Evolutionary conservation across 2,113 vertebrate species (phyloP), one percentile per base, ranked within the genome.

Genomic region (Scolopax mira): DNA sequence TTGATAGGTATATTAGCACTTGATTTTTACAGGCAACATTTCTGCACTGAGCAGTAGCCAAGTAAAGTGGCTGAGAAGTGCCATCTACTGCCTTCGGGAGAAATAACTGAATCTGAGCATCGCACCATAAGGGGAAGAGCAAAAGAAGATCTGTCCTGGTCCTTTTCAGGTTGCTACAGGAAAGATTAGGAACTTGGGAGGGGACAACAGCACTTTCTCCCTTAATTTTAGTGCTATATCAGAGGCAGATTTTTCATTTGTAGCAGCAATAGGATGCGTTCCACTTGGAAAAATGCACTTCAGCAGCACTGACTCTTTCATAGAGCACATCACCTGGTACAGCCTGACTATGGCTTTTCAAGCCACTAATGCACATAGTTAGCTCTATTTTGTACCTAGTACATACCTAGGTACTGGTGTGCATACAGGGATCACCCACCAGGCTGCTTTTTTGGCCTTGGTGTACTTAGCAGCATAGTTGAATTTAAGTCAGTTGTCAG

Each of bases 71-170:
- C 86, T 96, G 73, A 95, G 94, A 93, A 91, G 69, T 95, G 95
- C 96, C 97, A 97, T 80, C 97, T 97, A 78, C 90, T 97, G 97
- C 89, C 77, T 90, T 37, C 0, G 2, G 24, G 49, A 58, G 60
- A 89, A 94, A 96, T 33, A 73, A 64, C 52, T 64, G 44, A 28
- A 65, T 31, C 31, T 70, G 41, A 61, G 24, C n/a, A 31, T 18
- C 0, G 2, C 25, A 62, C 22, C 11, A 2, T 18, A 22, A 30
- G 42, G 44, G n/a, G 19, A 77, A 62, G 51, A 58, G 41, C 5
- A 41, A 37, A 60, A 58, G 8, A 24, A 65, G 5, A 55, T 30
- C 11, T 72, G 57, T 4, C 17, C 14, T 11, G 10, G 27, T 79
- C 33, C 41, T 89, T 74, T 54, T 62, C 65, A 83, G 19, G 62